Percentiles rank a stretch among this genome's conserved stretches.
Evolutionary conservation across 1,140 invertebrate genomes (phyloP).

Genomic region (Drosophila pandora): DNA sequence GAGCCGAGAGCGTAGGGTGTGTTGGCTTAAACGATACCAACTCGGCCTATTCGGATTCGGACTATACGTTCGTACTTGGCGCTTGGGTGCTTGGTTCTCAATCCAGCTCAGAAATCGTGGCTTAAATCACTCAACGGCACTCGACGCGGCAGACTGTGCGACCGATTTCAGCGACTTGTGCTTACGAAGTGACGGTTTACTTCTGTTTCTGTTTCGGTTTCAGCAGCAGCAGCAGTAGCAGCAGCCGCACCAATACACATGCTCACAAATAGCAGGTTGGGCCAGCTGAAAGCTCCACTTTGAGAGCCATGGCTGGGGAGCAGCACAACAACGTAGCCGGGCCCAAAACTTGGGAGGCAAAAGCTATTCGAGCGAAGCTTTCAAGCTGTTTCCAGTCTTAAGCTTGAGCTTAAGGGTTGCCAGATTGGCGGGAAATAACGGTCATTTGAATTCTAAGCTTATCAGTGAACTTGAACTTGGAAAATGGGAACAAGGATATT

Average conservation of each 20-base stretch:
- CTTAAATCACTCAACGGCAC: constrained; percentile 34
- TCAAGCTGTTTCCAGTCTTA: constrained; percentile 14
- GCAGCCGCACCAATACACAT: constrained; percentile 3
- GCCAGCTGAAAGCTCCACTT: constrained; percentile 51
- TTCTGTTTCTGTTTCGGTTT: constrained; percentile 17
- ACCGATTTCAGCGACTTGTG: constrained; percentile 61
- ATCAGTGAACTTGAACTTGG: too few relatives aligned
- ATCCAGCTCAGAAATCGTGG: constrained; percentile 30
- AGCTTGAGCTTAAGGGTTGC: constrained; percentile 33
- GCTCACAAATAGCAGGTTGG: constrained; percentile 40
- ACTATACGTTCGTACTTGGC: constrained; percentile 19
- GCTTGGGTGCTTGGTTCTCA: constrained; percentile 3
- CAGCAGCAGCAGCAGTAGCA: constrained; percentile 1
- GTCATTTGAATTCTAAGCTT: neutral
- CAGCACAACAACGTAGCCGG: constrained; percentile 6
- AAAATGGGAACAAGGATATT: too few relatives aligned
- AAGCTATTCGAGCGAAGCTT: neutral
- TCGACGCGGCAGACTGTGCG: constrained; percentile 32
- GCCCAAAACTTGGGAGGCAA: constrained; percentile 14
- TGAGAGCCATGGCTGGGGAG: constrained; percentile 7
- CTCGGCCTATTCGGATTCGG: constrained; percentile 8
- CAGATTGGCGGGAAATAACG: constrained; percentile 15
- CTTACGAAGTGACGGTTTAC: constrained; percentile 59
- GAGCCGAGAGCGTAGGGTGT: constrained; percentile 34
- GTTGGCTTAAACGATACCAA: constrained; percentile 35